A percentile compares a stretch with the other conserved stretches of the same genome.
These are phyloP conservation scores for Agrilus mali DNA, from an alignment of 2,888 invertebrate species.

Conservation along the genomic window DNA sequence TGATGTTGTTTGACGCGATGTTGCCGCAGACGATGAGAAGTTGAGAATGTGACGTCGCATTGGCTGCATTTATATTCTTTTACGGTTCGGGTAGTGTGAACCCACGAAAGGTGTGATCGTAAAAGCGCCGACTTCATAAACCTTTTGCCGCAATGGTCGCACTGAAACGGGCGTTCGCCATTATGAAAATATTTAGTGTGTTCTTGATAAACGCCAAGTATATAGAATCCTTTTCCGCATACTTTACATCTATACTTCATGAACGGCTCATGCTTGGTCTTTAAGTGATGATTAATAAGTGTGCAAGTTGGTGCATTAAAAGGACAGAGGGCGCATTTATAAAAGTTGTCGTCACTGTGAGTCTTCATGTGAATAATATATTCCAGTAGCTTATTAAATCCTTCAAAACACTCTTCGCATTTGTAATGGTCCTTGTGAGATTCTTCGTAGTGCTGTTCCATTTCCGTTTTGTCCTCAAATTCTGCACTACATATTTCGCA, in stretches of 20 bases:
- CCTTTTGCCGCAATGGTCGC: neutral
- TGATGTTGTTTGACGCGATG: slow-evolving; percentile 37
- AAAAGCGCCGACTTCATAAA: too few relatives aligned
- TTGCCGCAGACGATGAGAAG: slow-evolving; percentile 29
- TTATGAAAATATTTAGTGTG: slow-evolving; percentile 9
- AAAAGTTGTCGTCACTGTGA: neutral
- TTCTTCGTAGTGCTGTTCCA: too few relatives aligned
- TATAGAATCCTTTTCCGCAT: too few relatives aligned
- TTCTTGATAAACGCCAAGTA: too few relatives aligned
- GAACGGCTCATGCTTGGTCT: too few relatives aligned
- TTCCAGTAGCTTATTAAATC: slow-evolving; percentile 32
- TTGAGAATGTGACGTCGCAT: slow-evolving; percentile 31
- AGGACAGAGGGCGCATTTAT: slow-evolving; percentile 1
- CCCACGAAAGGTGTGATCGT: too few relatives aligned
- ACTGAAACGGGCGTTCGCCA: too few relatives aligned
- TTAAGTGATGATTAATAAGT: too few relatives aligned
- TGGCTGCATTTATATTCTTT: slow-evolving; percentile 30
- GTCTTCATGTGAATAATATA: neutral
- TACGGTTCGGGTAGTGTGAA: slow-evolving; percentile 12
- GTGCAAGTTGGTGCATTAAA: neutral
- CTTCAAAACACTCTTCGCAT: slow-evolving; percentile 40
- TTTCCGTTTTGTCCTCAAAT: too few relatives aligned
- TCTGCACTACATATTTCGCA: too few relatives aligned
- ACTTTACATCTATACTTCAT: too few relatives aligned
- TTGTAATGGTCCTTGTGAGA: slow-evolving; percentile 23